Evolutionary conservation across 2,113 vertebrate genomes (phyloP), one percentile per base, ranked within the genome.

Genomic region (Labrus mixtus): DNA sequence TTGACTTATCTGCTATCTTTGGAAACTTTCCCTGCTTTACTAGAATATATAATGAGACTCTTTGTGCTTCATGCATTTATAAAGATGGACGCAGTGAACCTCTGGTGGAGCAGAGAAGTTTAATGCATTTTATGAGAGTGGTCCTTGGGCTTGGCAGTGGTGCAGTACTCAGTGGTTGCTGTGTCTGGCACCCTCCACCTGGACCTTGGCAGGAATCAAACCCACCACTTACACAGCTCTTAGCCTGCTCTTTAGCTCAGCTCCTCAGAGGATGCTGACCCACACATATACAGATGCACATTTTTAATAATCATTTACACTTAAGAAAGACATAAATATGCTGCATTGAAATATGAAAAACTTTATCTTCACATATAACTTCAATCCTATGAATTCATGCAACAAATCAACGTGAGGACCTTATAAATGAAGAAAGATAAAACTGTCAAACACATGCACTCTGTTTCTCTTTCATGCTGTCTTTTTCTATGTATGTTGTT

Each of bases 221-320:
- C 90, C 91, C 83, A 82, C 89, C 91, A 84, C 87, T 92, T 87
- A 87, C 84, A 83, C 81, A 87, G 82, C 90, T 79, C 84, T 93
- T 82, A 90, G 80, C 48, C 78, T 53, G 82, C 79, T 80, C 68
- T 76, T 82, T 48, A 71, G 59, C 69, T 51, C 73, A 81, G 83
- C 62, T 53, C 19, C 78, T 8, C 56, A 63, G 69, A 72, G 68
- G 63, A 68, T 43, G 59, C 45, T 65, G 78, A 80, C 78, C 60
- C 57, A 45, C 67, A 78, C 58, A 63, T 57, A 43, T 16, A 25
- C 53, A 79, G 39, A 62, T 39, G 63, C 8, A 51, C 54, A 70
- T 41, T 6, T 19, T 17, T 17, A 48, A 17, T 17, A 7, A 19
- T 6, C 6, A 17, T 48, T 48, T 17, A 17, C 1, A 19, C 29